Evolutionary conservation across 1,140 invertebrate species (phyloP).

Genomic region (Brachystomella parvula): DNA sequence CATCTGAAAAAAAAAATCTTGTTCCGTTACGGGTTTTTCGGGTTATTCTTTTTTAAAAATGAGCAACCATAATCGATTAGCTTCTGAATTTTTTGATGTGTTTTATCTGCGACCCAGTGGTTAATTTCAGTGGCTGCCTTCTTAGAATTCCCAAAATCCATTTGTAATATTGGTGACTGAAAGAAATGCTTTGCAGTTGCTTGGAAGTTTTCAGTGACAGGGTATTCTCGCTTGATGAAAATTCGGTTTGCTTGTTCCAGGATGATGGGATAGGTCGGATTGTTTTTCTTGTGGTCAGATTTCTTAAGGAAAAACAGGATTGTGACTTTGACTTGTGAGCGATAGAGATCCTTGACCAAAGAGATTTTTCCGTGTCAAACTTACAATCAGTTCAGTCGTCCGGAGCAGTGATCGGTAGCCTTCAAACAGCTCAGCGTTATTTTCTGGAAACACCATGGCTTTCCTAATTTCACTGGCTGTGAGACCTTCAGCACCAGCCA

Average conservation of each 20-base stretch:
- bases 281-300: not conserved
- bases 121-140: not conserved
- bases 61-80: not conserved
- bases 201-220: not conserved
- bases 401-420: not conserved
- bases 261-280: not conserved
- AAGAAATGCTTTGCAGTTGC: not conserved
- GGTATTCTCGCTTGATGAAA: not conserved
- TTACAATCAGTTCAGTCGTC: not conserved
- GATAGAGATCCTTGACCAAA: not conserved
- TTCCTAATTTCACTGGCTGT: conserved; percentile 4
- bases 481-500: conserved; percentile 7
- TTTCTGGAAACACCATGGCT: conserved; percentile 7
- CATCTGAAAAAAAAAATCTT: not conserved
- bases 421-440: conserved; percentile 2
- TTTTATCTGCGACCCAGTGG: not conserved
- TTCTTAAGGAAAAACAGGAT: not conserved
- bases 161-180: not conserved
- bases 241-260: not conserved
- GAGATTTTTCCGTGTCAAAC: not conserved
- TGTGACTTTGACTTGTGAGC: not conserved
- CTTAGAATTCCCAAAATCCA: not conserved
- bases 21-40: not conserved
- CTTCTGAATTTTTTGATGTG: not conserved
- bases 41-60: too few species aligned